A percentile compares a stretch with the other conserved stretches of the same genome.
Conservation (phyloP, 2,888 invertebrate genomes). For the Isoperla grammatica region DNA sequence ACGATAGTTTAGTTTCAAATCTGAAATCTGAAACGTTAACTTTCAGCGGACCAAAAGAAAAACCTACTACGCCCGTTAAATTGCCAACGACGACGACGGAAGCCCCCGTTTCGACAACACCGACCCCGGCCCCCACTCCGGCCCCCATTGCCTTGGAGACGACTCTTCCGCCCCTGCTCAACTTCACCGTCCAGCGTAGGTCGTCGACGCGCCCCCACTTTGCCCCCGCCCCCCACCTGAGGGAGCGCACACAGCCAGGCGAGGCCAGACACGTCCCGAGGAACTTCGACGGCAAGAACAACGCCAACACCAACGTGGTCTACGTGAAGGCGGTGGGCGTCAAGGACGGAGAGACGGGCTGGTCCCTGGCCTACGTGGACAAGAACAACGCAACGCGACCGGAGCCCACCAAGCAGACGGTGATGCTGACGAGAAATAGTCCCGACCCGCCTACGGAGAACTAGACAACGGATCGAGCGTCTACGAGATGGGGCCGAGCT, state of each 20-base stretch:
- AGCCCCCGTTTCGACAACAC: slow-evolving; percentile 6
- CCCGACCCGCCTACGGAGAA: neutral
- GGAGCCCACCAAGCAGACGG: slow-evolving; percentile 48
- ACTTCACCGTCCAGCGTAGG: slow-evolving; percentile 2
- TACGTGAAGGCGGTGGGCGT: slow-evolving; percentile 42
- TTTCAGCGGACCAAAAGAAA: slow-evolving; percentile 3
- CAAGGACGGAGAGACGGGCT: slow-evolving; percentile 32
- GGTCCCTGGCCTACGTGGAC: slow-evolving; percentile 46
- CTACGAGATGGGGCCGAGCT: neutral
- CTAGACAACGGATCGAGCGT: neutral
- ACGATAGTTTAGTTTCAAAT: no score
- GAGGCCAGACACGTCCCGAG: slow-evolving; percentile 51
- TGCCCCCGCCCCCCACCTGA: slow-evolving; percentile 3
- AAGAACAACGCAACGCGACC: slow-evolving; percentile 51
- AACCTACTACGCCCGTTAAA: neutral
- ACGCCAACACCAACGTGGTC: slow-evolving; percentile 48
- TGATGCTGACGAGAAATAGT: slow-evolving; percentile 38
- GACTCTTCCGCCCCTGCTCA: neutral
- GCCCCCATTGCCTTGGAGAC: neutral
- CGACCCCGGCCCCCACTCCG: slow-evolving; percentile 12
- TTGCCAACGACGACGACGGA: slow-evolving; percentile 11
- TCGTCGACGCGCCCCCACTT: neutral
- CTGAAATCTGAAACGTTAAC: neutral
- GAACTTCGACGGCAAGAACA: slow-evolving; percentile 47
- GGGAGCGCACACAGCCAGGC: slow-evolving; percentile 53